Evolutionary conservation across 2,888 invertebrate genomes (phyloP), one percentile per base, ranked within the genome.

Genomic region (Sphinx pinastri): DNA sequence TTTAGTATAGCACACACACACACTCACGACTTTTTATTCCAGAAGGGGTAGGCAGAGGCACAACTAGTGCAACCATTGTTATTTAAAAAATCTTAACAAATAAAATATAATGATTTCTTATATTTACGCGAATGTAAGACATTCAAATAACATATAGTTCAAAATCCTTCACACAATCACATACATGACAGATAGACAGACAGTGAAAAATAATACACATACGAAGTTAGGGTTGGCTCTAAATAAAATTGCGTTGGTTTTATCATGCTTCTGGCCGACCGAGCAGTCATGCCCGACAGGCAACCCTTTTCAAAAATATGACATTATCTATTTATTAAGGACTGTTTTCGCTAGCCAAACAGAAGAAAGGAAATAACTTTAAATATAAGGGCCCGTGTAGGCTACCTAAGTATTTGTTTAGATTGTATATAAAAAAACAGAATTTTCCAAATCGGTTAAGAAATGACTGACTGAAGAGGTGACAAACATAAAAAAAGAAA

Each of bases 271-370:
- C 6, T 58, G 72, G 73, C 59, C 73, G 72, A 71, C 71, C 81
- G 69, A 63, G 60, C 66, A 72, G 73, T 70, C 77, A 73, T 73
- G 75, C 71, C 63, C 70, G 71, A 74, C 70, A 63, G 71, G 68
- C 72, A 68, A 79, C 81, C 82, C 80, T 57, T 74, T 75, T 82
- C 83, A 82, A 74, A 72, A 71, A 68, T 71, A 69, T 78, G 81
- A 82, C 83, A 74, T 81, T 82, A 82, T 82, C 83, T 74, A 72
- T 73, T 76, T 67, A 72, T 66, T 71, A 68, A 31, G 72, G 71
- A 71, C 79, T 79, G 77, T 81, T 81, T 78, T 75, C 74, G 54
- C 67, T 66, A 68, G 60, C 67, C 71, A 72, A 72, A 75, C 76
- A 75, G 71, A 77, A 77, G 74, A 55, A 49, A 45, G 57, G 49